Evolutionary conservation across 2,888 invertebrate genomes (phyloP).

Genomic region (Sinodicranocentrus sp.): DNA sequence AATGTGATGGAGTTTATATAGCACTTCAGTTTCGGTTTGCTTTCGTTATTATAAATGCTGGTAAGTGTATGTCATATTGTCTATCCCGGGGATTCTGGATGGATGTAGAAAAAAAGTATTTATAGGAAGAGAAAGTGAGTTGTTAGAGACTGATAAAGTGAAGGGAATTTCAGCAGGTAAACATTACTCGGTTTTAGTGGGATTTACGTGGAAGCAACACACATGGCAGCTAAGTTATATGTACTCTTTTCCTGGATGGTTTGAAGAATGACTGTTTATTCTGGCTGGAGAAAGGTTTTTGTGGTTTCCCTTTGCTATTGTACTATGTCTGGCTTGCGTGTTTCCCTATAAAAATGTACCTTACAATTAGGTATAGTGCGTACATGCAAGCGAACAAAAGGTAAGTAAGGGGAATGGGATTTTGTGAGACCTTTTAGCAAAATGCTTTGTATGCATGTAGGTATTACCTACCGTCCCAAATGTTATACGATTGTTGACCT

Average conservation of each 20-base stretch:
- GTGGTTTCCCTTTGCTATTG: constrained; percentile 24
- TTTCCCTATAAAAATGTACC: too few species aligned
- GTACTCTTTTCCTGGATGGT: not conserved
- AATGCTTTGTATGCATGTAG: not conserved
- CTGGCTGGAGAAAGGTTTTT: constrained; percentile 17
- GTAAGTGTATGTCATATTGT: too few species aligned
- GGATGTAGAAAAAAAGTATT: not conserved
- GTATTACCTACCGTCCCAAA: not conserved
- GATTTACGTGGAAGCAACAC: too few species aligned
- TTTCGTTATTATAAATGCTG: too few species aligned
- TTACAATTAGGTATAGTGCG: too few species aligned
- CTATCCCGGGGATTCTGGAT: not conserved
- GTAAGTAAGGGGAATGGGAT: not conserved
- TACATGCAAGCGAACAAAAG: too few species aligned
- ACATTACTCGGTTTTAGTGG: not conserved
- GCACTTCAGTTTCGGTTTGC: too few species aligned
- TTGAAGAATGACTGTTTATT: constrained; percentile 25
- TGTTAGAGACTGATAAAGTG: constrained; percentile 9
- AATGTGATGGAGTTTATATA: not conserved
- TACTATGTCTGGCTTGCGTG: constrained; percentile 1
- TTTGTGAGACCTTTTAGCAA: not conserved
- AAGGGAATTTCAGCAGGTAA: not conserved
- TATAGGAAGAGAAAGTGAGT: constrained; percentile 3
- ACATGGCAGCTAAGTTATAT: too few species aligned
- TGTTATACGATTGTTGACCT: not conserved